A percentile compares a stretch with the other conserved stretches of the same genome.
Evolutionary conservation across 2,888 invertebrate genomes (phyloP).

Genomic region (Odontocolon sp.): DNA sequence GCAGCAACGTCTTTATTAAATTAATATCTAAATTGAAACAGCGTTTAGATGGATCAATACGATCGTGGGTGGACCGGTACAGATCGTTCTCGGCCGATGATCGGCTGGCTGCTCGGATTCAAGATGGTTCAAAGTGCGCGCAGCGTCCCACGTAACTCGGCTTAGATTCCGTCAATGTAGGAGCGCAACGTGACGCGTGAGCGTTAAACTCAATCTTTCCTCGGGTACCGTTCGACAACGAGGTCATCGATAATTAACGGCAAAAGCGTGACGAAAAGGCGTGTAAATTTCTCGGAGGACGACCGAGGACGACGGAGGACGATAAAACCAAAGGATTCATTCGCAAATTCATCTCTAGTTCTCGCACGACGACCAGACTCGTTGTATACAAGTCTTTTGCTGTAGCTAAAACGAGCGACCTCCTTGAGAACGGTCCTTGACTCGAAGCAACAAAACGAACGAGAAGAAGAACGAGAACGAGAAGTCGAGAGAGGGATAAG

Average conservation of each 20-base stretch:
- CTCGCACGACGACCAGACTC: slow-evolving; percentile 16
- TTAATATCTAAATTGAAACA: neutral
- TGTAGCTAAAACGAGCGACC: slow-evolving; percentile 76
- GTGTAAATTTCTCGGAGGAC: slow-evolving; percentile 6
- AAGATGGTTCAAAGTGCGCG: slow-evolving; percentile 1
- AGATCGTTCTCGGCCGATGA: no score
- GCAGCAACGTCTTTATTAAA: no score
- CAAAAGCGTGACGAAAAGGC: slow-evolving; percentile 20
- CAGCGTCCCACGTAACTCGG: slow-evolving; percentile 28
- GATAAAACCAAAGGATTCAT: no score
- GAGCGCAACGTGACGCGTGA: slow-evolving; percentile 42
- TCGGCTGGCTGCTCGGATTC: slow-evolving; percentile 6
- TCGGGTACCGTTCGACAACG: slow-evolving; percentile 27
- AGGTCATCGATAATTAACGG: slow-evolving; percentile 42
- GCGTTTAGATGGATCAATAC: no score
- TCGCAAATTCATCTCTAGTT: neutral
- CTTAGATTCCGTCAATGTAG: slow-evolving; percentile 31
- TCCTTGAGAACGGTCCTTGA: slow-evolving; percentile 81
- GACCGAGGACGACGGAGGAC: no score
- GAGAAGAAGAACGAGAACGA: slow-evolving; percentile 50
- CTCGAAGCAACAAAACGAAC: slow-evolving; percentile 72
- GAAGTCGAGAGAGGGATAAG: slow-evolving; percentile 57
- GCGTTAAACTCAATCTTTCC: neutral
- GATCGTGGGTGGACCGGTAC: slow-evolving; percentile 8
- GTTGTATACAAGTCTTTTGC: slow-evolving; percentile 50